phyloP scores from a whole-genome alignment of 2,888 invertebrate species.

The Electrophaes corylata region DNA sequence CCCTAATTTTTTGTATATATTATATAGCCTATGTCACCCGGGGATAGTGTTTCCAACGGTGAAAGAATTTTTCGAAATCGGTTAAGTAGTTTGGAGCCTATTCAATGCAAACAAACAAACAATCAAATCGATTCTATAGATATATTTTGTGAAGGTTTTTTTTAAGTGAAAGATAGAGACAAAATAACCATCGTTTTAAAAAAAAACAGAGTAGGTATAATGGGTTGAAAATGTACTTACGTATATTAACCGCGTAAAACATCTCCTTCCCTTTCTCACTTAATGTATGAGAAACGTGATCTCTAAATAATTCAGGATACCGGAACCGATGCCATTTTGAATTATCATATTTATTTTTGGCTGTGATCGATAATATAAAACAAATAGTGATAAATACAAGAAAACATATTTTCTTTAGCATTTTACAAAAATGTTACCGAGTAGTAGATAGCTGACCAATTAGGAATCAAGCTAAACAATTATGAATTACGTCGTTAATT shows the following conservation, averaged over 20 bases:
- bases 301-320: constrained; percentile 50
- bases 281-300: constrained; percentile 51
- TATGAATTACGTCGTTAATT: constrained; percentile 5
- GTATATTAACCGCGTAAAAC: constrained; percentile 54
- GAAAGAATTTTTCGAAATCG: too few relatives aligned
- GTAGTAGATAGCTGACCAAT: not conserved
- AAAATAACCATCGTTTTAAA: too few relatives aligned
- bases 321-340: constrained; percentile 9
- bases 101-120: too few relatives aligned
- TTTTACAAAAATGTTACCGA: constrained; percentile 6
- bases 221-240: constrained; percentile 48
- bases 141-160: too few relatives aligned
- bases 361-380: constrained; percentile 13
- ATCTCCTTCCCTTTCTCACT: constrained; percentile 51
- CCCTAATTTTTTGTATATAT: too few relatives aligned
- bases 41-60: too few relatives aligned
- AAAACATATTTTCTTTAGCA: constrained; percentile 24
- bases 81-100: too few relatives aligned
- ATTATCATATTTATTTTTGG: not conserved
- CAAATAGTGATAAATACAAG: constrained; percentile 17
- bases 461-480: constrained; percentile 4
- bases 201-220: too few relatives aligned
- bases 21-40: too few relatives aligned
- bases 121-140: too few relatives aligned
- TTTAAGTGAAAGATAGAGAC: too few relatives aligned